Percentiles rank a stretch among this genome's conserved stretches.
phyloP scores from a whole-genome alignment of 2,113 vertebrate genomes.

The Oreochromis niloticus region DNA sequence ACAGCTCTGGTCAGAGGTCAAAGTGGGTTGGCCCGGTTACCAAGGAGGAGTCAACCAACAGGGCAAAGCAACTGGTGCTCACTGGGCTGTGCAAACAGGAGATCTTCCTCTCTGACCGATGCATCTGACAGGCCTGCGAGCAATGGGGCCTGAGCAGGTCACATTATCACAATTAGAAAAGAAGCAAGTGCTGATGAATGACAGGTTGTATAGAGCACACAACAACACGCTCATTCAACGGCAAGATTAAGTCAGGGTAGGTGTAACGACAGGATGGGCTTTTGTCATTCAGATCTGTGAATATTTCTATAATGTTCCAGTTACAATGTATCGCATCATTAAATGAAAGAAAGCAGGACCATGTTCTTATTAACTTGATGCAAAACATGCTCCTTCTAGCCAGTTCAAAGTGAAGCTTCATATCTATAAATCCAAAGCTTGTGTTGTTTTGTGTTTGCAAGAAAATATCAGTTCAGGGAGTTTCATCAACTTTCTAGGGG shows the following conservation, averaged over 20 bases:
- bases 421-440: background rate
- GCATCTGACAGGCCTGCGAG: conserved; percentile 49
- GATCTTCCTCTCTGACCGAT: conserved; percentile 14
- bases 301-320: background rate
- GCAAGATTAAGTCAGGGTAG: conserved; percentile 10
- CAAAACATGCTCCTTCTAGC: background rate
- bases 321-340: background rate
- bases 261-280: background rate
- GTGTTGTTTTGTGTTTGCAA: background rate
- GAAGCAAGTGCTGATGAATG: conserved; percentile 23
- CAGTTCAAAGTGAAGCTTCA: background rate
- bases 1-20: conserved; percentile 37
- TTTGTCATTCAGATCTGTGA: conserved; percentile 26
- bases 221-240: conserved; percentile 27
- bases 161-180: conserved; percentile 32
- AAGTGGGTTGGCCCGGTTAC: conserved; percentile 48
- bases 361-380: background rate
- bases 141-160: conserved; percentile 22
- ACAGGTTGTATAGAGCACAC: conserved; percentile 22
- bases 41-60: conserved; percentile 39
- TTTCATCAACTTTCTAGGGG: background rate
- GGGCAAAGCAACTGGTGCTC: conserved; percentile 40
- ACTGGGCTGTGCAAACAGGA: conserved; percentile 54
- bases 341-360: background rate
- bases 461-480: background rate